These are phyloP conservation scores for Dynastes hyllus DNA, from an alignment of 2,888 invertebrate species.

Conservation along the genomic window DNA sequence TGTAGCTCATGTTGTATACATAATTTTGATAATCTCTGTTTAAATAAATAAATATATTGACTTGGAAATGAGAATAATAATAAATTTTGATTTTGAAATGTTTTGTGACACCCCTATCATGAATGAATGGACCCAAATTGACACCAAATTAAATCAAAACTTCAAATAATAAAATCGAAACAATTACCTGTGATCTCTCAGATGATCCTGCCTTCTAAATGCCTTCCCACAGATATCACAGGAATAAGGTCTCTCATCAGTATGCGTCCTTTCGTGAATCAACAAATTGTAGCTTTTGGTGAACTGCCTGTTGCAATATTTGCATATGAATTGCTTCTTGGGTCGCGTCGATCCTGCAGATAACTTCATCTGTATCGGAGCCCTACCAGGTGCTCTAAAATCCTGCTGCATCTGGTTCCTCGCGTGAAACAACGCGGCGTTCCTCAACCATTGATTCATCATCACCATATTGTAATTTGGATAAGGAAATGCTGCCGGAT, in stretches of 20 bases:
- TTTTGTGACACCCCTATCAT: no score
- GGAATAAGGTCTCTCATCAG: conserved; percentile 96
- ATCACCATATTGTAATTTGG: conserved; percentile 73
- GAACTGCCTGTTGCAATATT: conserved; percentile 97
- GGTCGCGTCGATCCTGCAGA: conserved; percentile 74
- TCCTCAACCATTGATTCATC: conserved; percentile 84
- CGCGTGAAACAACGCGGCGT: conserved; percentile 80
- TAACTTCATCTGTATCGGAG: conserved; percentile 72
- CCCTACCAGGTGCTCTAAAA: conserved; percentile 67
- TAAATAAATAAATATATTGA: no score
- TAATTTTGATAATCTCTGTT: no score
- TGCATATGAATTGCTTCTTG: conserved; percentile 95
- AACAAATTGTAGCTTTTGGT: conserved; percentile 98
- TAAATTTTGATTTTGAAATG: no score
- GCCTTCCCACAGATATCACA: conserved; percentile 98
- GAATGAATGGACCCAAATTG: no score
- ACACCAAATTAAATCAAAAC: no score
- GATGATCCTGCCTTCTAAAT: conserved; percentile 95
- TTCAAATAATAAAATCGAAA: no score
- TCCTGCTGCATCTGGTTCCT: conserved; percentile 64
- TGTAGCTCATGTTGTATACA: no score
- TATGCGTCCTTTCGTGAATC: conserved; percentile 98
- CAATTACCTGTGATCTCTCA: conserved; percentile 88
- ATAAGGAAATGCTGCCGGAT: conserved; percentile 69
- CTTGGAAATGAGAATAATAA: no score